Evolutionary conservation across 2,888 invertebrate genomes (phyloP).

Genomic region (Ptycholaimellus sp.): DNA sequence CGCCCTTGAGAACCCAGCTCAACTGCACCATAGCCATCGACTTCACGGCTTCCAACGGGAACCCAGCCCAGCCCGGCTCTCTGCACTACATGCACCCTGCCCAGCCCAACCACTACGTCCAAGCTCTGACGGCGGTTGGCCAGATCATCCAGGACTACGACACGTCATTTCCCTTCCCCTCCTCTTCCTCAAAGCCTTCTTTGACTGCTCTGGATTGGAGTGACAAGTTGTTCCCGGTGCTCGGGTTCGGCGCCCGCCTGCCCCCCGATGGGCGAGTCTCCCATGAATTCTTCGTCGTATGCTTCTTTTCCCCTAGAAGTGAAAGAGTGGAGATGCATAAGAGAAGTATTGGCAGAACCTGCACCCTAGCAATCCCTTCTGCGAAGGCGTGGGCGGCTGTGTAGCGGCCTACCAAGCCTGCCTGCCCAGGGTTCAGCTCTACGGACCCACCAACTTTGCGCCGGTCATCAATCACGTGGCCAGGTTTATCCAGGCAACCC

Average conservation of each 20-base stretch:
- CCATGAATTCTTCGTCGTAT: conserved; percentile 30
- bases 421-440: conserved; percentile 32
- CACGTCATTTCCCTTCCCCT: conserved; percentile 17
- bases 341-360: conserved; percentile 32
- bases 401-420: conserved; percentile 32
- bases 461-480: conserved; percentile 34
- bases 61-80: conserved; percentile 20
- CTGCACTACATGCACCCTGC: conserved; percentile 26
- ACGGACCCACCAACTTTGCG: conserved; percentile 37
- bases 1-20: conserved; percentile 27
- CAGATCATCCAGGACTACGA: conserved; percentile 31
- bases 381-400: conserved; percentile 30
- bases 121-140: conserved; percentile 30
- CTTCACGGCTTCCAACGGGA: conserved; percentile 30
- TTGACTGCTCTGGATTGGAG: conserved; percentile 15
- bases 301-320: too few species aligned
- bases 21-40: conserved; percentile 29
- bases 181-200: too few species aligned
- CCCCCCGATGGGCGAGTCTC: conserved; percentile 31
- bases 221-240: conserved; percentile 33
- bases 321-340: too few species aligned
- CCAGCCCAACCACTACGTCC: conserved; percentile 28
- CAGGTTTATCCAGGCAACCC: conserved; percentile 12
- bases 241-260: conserved; percentile 30
- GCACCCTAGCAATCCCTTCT: conserved; percentile 32